These are phyloP conservation scores for Axis porcinus DNA, from an alignment of 2,113 vertebrate genomes.

Conservation along the genomic window DNA sequence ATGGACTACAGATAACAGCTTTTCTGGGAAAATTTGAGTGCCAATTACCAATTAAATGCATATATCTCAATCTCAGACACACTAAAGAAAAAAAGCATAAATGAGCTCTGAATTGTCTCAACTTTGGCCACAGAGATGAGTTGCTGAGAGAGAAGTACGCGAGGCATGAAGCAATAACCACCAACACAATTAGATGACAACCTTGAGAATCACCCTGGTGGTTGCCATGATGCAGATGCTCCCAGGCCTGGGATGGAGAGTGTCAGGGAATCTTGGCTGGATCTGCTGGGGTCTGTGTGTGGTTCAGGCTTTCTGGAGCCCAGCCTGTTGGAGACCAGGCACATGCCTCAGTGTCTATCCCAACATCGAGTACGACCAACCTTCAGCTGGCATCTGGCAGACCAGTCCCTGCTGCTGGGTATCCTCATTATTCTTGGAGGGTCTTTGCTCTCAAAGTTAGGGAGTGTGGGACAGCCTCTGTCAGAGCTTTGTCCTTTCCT, in stretches of 20 bases:
- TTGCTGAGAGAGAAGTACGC: background rate
- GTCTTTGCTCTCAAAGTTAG: background rate
- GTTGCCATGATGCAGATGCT: rapidly evolving
- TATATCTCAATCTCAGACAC: background rate
- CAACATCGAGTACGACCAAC: background rate
- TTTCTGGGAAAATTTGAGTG: background rate
- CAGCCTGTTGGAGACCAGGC: background rate
- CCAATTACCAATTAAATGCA: background rate
- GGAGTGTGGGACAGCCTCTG: background rate
- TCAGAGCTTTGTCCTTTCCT: background rate
- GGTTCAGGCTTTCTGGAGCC: background rate
- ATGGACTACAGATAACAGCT: background rate
- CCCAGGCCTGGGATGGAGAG: background rate
- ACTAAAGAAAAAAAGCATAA: background rate
- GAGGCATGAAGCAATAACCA: background rate
- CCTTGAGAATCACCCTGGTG: background rate
- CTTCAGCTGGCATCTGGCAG: background rate
- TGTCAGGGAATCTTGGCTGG: background rate
- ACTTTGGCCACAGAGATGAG: background rate
- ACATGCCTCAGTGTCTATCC: background rate
- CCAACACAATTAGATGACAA: background rate
- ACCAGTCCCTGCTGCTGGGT: background rate
- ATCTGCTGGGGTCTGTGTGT: background rate
- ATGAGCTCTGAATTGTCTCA: background rate
- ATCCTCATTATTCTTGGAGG: background rate